phyloP scores from a whole-genome alignment of 2,797 vertebrate genomes.

The Oceanodroma leucorhoa region DNA sequence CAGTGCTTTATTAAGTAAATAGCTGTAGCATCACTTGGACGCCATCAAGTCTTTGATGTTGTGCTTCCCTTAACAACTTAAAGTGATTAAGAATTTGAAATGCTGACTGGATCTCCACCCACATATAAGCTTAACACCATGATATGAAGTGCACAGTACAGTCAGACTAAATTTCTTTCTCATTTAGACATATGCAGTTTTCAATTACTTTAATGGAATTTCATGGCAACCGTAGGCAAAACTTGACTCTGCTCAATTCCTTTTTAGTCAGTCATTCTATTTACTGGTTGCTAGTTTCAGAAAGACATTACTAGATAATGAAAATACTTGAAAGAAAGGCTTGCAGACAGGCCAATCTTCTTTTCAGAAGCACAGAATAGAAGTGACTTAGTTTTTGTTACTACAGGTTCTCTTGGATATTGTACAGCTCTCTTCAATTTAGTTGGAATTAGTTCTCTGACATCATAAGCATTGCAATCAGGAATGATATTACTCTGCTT shows the following conservation, averaged over 20 bases:
- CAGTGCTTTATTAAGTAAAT: not conserved
- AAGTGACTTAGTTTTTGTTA: not conserved
- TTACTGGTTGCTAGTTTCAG: not conserved
- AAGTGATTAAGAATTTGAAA: constrained; percentile 12
- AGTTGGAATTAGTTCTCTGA: not conserved
- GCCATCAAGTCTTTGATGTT: not conserved
- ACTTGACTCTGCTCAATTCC: not conserved
- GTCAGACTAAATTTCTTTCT: not conserved
- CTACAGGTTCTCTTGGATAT: not conserved
- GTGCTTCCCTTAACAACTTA: not conserved
- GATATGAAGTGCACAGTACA: not conserved
- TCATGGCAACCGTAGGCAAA: not conserved
- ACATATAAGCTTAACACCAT: not conserved
- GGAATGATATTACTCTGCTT: not conserved
- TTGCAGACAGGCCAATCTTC: not conserved
- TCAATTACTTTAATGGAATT: not conserved
- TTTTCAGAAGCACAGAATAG: not conserved
- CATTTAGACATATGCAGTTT: not conserved
- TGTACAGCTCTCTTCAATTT: not conserved
- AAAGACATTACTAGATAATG: not conserved
- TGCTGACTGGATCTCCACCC: not conserved
- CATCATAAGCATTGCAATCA: not conserved
- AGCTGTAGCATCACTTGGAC: not conserved
- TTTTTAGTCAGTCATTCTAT: not conserved
- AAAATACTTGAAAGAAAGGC: not conserved